Base-by-base conservation (phyloP, 92 coral and sea anemone species). In the Heliopora coerulea region DNA sequence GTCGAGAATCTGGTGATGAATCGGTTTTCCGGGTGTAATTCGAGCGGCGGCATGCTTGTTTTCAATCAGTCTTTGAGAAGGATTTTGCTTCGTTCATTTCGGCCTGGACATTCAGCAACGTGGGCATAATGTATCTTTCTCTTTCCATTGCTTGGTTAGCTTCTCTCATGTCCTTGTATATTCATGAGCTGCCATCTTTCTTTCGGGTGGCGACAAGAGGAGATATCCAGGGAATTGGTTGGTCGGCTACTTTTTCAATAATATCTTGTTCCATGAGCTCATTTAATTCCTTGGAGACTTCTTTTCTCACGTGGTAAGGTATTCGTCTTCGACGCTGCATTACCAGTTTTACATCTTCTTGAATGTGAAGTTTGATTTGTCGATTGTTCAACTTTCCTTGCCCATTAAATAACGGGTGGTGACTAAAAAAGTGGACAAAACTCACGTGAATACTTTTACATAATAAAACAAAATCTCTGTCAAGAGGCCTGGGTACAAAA, bases 121-220 rank as follows among this genome's bases (percentile, higher is more conserved):
- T n/a, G n/a, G n/a, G n/a, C 44, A 65, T 65, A 3, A 14, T 26
- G n/a, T 65, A 27, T 65, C 44, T 0, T 65, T 65, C 73, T 65
- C 54, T 65, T 65, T 65, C 73, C 1, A 87, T 80, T 40, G 86
- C 84, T 33, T 80, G 70, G 62, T 87, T 87, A 14, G 91, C 85
- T 60, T 87, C 87, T 61, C 86, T 79, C 91, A 83, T 83, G 74
- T 80, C 91, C 40, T 83, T 86, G 14, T 54, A 65, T 34, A 46
- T 50, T 60, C 88, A 20, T 21, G 83, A 83, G 23, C 74, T 68
- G 2, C 84, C 88, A 52, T 81, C 84, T 17, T 62, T 56, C 62
- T 87, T 87, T n/a, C n/a, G n/a, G n/a, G n/a, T n/a, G n/a, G n/a
- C 32, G 42, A 76, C 73, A 3, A 76, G 40, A 42, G 81, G 65